Percentiles rank a stretch among this genome's conserved stretches.
phyloP scores from a whole-genome alignment of 2,888 invertebrate species.

The Spicauda simplicius region DNA sequence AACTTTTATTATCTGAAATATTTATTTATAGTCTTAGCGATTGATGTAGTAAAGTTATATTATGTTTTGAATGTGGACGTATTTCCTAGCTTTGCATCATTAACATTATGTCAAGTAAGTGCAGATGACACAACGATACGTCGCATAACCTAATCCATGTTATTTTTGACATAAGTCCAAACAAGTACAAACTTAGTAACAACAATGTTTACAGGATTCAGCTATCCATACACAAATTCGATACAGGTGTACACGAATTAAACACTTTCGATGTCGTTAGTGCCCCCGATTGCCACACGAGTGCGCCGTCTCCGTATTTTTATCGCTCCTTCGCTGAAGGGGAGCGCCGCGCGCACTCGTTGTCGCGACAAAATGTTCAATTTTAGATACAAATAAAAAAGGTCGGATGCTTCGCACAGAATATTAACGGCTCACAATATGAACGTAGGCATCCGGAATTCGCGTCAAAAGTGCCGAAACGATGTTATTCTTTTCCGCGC shows the following conservation, averaged over 20 bases:
- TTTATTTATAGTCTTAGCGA: background rate
- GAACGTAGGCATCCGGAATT: conserved; percentile 82
- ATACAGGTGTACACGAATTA: conserved; percentile 59
- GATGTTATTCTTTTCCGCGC: conserved; percentile 83
- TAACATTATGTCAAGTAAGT: too few relatives aligned
- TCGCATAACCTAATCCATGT: background rate
- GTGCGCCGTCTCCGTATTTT: conserved; percentile 70
- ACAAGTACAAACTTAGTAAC: background rate
- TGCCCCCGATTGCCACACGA: conserved; percentile 63
- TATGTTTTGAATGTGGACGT: background rate
- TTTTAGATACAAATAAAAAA: conserved; percentile 85
- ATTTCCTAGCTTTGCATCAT: background rate
- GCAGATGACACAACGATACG: too few relatives aligned
- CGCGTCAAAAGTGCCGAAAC: conserved; percentile 83
- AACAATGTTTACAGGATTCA: background rate
- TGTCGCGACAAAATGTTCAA: conserved; percentile 84
- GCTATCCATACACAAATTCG: conserved; percentile 48
- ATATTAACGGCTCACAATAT: conserved; percentile 84
- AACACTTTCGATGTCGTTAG: conserved; percentile 61
- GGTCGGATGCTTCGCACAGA: conserved; percentile 81
- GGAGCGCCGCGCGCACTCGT: conserved; percentile 73
- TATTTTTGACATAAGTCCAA: background rate
- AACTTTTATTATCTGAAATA: conserved; percentile 8
- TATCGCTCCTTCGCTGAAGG: conserved; percentile 73
- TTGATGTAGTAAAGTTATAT: background rate